These are phyloP conservation scores for Scaptomyza cyrtandrae DNA, from an alignment of 2,888 invertebrate genomes.

Conservation along the genomic window DNA sequence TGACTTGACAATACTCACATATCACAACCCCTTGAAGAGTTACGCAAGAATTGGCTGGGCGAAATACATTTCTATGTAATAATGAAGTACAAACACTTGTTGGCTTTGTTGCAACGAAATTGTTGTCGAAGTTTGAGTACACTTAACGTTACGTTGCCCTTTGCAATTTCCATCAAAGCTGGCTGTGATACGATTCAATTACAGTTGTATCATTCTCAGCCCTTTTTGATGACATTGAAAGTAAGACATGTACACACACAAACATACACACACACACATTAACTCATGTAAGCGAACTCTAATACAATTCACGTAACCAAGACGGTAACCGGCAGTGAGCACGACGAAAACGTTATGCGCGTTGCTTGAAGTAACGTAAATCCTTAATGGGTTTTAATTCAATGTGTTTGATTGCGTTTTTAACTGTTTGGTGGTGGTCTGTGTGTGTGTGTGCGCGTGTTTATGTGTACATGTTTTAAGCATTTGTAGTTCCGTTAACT, in stretches of 20 bases:
- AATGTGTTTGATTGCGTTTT: slow-evolving; percentile 9
- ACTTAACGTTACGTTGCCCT: slow-evolving; percentile 48
- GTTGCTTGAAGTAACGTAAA: slow-evolving; percentile 56
- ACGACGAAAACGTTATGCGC: slow-evolving; percentile 57
- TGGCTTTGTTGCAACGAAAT: slow-evolving; percentile 25
- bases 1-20: slow-evolving; percentile 79
- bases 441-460: slow-evolving; percentile 8
- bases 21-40: slow-evolving; percentile 85
- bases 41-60: slow-evolving; percentile 74
- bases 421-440: slow-evolving; percentile 11
- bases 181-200: slow-evolving; percentile 84
- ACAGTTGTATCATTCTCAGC: slow-evolving; percentile 82
- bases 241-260: slow-evolving; percentile 57
- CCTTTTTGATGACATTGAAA: slow-evolving; percentile 85
- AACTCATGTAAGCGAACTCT: slow-evolving; percentile 47
- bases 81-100: slow-evolving; percentile 64
- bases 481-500: slow-evolving; percentile 27
- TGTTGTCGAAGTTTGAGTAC: slow-evolving; percentile 6
- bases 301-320: slow-evolving; percentile 62
- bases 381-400: slow-evolving; percentile 42
- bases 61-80: background rate
- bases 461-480: slow-evolving; percentile 22
- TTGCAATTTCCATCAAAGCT: slow-evolving; percentile 85
- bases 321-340: slow-evolving; percentile 51
- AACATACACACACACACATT: slow-evolving; percentile 7